Conservation (phyloP, 2,113 vertebrate genomes). For the Pavo muticus region DNA sequence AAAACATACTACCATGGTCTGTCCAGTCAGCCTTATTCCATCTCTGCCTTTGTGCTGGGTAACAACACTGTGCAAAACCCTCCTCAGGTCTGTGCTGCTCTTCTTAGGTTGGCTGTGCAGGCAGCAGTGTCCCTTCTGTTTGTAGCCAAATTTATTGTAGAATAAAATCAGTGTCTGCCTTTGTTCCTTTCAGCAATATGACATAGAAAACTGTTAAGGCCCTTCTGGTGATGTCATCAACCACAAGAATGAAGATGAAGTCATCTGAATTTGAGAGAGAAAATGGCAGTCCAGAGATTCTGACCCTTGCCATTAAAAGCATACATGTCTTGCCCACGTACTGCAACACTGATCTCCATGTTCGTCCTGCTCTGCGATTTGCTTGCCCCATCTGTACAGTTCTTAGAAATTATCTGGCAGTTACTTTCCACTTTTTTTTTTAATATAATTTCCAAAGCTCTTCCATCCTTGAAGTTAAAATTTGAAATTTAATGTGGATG, state of each 20-base stretch:
- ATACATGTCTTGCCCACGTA: neutral
- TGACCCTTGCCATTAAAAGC: neutral
- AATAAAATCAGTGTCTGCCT: neutral
- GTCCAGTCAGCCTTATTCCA: no score
- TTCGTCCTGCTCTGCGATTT: constrained; percentile 19
- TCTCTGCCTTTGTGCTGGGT: neutral
- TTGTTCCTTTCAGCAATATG: neutral
- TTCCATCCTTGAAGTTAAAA: neutral
- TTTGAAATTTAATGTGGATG: neutral
- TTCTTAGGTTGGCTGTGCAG: neutral
- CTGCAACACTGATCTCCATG: constrained; percentile 25
- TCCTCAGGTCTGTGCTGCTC: neutral
- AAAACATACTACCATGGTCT: neutral
- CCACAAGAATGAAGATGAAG: neutral
- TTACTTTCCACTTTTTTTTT: neutral
- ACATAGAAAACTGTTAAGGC: neutral
- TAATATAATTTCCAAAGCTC: neutral
- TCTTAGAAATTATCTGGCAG: constrained; percentile 40
- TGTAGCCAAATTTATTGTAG: neutral
- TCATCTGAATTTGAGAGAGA: constrained; percentile 29
- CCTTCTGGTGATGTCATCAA: neutral
- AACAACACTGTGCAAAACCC: neutral
- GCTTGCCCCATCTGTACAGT: neutral
- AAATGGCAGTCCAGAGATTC: constrained; percentile 37
- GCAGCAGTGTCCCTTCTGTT: no score